Evolutionary conservation across 2,797 vertebrate genomes (phyloP).

Genomic region (Pseudopleuronectes americanus): DNA sequence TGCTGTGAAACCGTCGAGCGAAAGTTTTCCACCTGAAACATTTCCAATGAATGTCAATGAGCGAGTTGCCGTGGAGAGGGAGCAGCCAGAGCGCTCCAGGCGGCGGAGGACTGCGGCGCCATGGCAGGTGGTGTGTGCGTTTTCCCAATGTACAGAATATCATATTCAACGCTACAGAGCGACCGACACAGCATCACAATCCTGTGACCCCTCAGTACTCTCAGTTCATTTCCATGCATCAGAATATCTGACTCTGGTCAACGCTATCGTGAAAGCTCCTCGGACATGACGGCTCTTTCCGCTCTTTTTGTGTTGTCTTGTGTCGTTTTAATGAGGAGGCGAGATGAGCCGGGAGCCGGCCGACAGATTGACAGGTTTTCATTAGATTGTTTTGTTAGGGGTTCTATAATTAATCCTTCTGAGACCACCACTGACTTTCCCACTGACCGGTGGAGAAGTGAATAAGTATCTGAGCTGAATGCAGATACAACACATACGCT

Average conservation of each 20-base stretch:
- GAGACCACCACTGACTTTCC: slow-evolving; percentile 52
- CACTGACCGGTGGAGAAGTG: slow-evolving; percentile 26
- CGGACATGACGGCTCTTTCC: slow-evolving; percentile 26
- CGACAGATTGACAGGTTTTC: slow-evolving; percentile 64
- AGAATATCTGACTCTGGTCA: slow-evolving; percentile 8
- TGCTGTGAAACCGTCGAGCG: slow-evolving; percentile 36
- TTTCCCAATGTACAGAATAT: slow-evolving; percentile 32
- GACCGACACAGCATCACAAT: slow-evolving; percentile 6
- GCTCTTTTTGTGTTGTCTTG: slow-evolving; percentile 12
- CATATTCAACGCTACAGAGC: slow-evolving; percentile 33
- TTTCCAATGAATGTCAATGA: slow-evolving; percentile 63
- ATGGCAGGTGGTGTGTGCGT: slow-evolving; percentile 18
- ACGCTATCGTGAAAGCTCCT: slow-evolving; percentile 16
- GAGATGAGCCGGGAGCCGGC: slow-evolving; percentile 24
- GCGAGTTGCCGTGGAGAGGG: slow-evolving; percentile 29
- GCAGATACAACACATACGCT: slow-evolving; percentile 43
- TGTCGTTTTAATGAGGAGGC: slow-evolving; percentile 49
- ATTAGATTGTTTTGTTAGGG: slow-evolving; percentile 56
- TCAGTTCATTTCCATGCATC: slow-evolving; percentile 8
- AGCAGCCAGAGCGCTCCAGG: background rate
- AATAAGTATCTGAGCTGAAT: slow-evolving; percentile 49
- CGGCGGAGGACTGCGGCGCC: too few relatives aligned
- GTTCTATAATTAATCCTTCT: slow-evolving; percentile 71
- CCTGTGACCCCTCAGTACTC: background rate
- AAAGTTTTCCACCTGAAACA: slow-evolving; percentile 38